Base-by-base conservation (phyloP, 2,797 vertebrate species). In the Pseudotriccus pelzelni region DNA sequence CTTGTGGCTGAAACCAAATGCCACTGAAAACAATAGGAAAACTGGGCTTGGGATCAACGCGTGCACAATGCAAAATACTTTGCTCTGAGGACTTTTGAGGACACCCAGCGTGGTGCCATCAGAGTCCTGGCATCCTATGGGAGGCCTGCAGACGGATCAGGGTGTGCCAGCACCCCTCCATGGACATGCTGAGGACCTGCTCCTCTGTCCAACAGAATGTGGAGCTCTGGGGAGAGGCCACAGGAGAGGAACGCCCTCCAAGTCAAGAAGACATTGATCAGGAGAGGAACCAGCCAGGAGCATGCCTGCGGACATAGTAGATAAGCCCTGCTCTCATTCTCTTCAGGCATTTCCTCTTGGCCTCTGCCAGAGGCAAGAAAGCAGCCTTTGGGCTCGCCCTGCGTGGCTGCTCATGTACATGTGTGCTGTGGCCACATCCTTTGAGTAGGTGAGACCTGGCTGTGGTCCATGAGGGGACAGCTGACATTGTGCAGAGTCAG, bases 11-110 rank as follows among this genome's bases (percentile, higher is more conserved):
- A 46, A 93, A 75, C 1, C 14, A 91, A 70, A 91, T 82, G 69
- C 63, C 73, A 59, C 52, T 84, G 94, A 72, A 96, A 91, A 96
- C 95, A 96, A 96, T 94, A 92, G 87, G 36, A 82, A 87, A 92
- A 76, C 67, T 70, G 87, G 83, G 87, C 95, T 82, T 87, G 60
- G 80, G 76, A 90, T 89, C 91, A 94, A 88, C 0, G 0, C 70
- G 76, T 0, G 2, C 85, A 95, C 82, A 90, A 36, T 81, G 74
- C 3, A 10, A 88, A 94, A 76, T 56, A 64, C 37, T 84, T 89
- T 5, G 1, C 44, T 93, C 47, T 12, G 11, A 88, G 91, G 87
- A 74, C 37, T 93, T 93, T 43, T 93, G 76, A 95, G 94, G 92
- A 95, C 80, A 90, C 9, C 7, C 77, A 87, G 55, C 0, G 0